Percentiles rank a stretch among this genome's conserved stretches.
Evolutionary conservation across 2,797 vertebrate genomes (phyloP).

Genomic region (Botia kubotai): DNA sequence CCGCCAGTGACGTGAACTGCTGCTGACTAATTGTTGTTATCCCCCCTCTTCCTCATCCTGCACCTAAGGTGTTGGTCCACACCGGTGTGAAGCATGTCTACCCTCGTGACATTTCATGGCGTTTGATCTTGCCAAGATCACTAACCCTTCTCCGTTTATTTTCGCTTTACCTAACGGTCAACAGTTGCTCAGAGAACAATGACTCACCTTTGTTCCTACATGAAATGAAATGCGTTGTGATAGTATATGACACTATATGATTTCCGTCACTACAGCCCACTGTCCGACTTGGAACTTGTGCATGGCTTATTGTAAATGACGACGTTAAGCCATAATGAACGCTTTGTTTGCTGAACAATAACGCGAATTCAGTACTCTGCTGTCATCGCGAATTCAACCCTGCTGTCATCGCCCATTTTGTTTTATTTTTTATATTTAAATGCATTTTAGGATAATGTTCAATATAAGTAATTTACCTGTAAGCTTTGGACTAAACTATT

Average conservation of each 20-base stretch:
- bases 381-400: not conserved
- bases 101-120: constrained; percentile 69
- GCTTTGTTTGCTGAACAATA: constrained; percentile 37
- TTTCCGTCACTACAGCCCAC: constrained; percentile 80
- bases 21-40: constrained; percentile 82
- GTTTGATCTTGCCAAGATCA: constrained; percentile 61
- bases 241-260: constrained; percentile 68
- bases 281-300: constrained; percentile 58
- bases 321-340: constrained; percentile 25
- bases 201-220: constrained; percentile 71
- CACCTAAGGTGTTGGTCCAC: constrained; percentile 17
- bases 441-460: not conserved
- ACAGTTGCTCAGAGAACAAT: constrained; percentile 67
- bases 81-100: constrained; percentile 52
- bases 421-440: not conserved
- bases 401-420: not conserved
- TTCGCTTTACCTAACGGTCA: constrained; percentile 55
- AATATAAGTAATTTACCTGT: not conserved
- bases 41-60: constrained; percentile 60
- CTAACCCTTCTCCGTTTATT: constrained; percentile 21
- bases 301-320: constrained; percentile 48
- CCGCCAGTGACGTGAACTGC: constrained; percentile 76
- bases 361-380: not conserved
- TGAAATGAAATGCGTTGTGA: constrained; percentile 57
- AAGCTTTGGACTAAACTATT: not conserved